Evolutionary conservation across 1,140 invertebrate genomes (phyloP), one percentile per base, ranked within the genome.

Genomic region (Amphibalanus amphitrite): DNA sequence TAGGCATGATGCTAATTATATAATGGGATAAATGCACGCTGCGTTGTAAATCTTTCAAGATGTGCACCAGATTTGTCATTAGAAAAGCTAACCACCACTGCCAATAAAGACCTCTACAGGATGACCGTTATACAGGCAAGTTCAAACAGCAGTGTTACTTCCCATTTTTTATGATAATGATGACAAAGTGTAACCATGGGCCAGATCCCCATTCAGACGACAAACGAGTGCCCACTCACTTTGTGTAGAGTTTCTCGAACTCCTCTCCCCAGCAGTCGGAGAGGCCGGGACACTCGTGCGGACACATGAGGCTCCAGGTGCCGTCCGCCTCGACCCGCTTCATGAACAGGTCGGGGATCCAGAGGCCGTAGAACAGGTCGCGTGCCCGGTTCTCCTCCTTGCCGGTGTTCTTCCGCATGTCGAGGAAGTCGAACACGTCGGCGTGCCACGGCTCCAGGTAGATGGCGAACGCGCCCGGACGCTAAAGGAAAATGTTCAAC

Each of bases 271-370:
- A 98, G 75, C 88, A 88, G 76, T 99, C 94, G 17, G 86, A 81
- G 15, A 99, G 83, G 0, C 93, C 94, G 0, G 93, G 95, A 79
- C 89, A 91, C 78, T 96, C 89, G 79, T 93, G 86, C 0, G 97
- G 96, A 80, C 97, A 99, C 95, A 99, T 98, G 25, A 99, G 81
- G 68, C 89, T 91, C 97, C 97, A 99, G 69, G 87, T 83, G 71
- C 82, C 87, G 82, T 98, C 88, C 0, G 84, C 83, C 79, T 97
- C 89, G 0, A 99, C 95, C 69, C 97, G 85, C 79, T 91, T 86
- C 97, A 99, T 99, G 79, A 99, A 99, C 38, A 99, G 82, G 85
- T 99, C 97, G 10, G 97, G 95, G 75, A 99, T 93, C 97, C 97
- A 99, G 17, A 99, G 78, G 25, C 90, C 97, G 80, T 95, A 98